Conservation (phyloP, 2,113 vertebrate species). For the Scalopus aquaticus region DNA sequence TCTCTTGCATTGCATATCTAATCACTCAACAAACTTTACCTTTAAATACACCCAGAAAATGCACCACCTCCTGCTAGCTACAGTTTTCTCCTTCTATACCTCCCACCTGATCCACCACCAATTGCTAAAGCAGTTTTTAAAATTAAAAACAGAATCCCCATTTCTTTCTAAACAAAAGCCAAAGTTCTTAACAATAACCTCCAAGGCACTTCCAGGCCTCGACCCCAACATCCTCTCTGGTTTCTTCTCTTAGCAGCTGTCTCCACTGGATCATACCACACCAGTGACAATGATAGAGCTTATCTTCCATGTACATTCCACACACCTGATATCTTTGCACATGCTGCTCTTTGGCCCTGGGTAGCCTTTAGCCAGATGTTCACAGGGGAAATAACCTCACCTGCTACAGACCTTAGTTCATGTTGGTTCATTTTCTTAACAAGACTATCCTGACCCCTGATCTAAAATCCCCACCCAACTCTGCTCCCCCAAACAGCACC, state of each 20-base stretch:
- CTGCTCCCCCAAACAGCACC: fast-evolving
- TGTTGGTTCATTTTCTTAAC: not conserved
- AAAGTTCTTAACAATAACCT: not conserved
- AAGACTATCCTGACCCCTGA: not conserved
- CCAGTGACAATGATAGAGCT: not conserved
- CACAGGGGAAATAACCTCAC: too few species aligned
- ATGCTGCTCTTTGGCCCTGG: not conserved
- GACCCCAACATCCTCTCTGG: not conserved
- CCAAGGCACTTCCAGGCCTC: not conserved
- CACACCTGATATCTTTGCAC: not conserved
- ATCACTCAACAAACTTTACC: not conserved
- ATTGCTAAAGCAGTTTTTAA: not conserved
- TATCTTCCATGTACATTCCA: not conserved
- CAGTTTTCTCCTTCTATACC: not conserved
- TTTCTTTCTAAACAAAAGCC: not conserved
- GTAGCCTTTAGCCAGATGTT: not conserved
- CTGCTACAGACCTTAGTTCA: fast-evolving
- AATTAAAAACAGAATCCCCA: not conserved
- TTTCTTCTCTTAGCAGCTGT: not conserved
- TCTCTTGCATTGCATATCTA: not conserved
- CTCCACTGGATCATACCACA: not conserved
- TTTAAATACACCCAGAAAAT: too few species aligned
- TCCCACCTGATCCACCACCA: not conserved
- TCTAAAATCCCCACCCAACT: not conserved
- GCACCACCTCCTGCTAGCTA: not conserved